phyloP scores from a whole-genome alignment of 2,797 vertebrate genomes.

The Gymnoscopelus microlampas region DNA sequence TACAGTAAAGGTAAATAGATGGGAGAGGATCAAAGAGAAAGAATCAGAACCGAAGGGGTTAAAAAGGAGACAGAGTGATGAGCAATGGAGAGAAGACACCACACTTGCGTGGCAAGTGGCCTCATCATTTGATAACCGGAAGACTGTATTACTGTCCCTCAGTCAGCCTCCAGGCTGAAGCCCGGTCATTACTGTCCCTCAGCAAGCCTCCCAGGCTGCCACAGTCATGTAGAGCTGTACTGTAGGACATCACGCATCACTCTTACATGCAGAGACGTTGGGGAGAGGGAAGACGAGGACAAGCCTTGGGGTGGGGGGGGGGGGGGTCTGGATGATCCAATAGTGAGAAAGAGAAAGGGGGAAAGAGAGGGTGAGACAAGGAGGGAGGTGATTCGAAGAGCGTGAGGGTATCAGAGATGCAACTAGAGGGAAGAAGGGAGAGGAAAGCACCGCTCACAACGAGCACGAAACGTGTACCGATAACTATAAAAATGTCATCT shows the following conservation, averaged over 20 bases:
- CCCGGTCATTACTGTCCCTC: constrained; percentile 65
- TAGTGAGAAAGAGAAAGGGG: constrained; percentile 25
- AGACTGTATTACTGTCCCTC: constrained; percentile 49
- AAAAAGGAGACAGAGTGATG: constrained; percentile 20
- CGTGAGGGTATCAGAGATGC: too few species aligned
- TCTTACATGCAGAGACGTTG: constrained; percentile 40
- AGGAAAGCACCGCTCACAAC: too few species aligned
- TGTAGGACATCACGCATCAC: constrained; percentile 46
- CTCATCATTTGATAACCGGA: constrained; percentile 49
- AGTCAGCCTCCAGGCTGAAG: constrained; percentile 63
- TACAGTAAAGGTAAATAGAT: not conserved
- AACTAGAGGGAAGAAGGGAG: too few species aligned
- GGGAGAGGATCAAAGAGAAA: not conserved
- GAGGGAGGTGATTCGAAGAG: constrained; percentile 2
- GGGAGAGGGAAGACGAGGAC: constrained; percentile 12
- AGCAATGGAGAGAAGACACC: constrained; percentile 29
- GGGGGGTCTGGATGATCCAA: not conserved
- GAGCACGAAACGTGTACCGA: not conserved
- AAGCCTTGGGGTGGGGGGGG: constrained; percentile 1
- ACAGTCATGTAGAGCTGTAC: constrained; percentile 50
- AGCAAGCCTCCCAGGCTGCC: constrained; percentile 62
- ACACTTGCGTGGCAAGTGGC: constrained; percentile 56
- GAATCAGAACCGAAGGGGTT: constrained; percentile 1
- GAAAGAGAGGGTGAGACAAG: constrained; percentile 45
- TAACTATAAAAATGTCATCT: too few species aligned